Evolutionary conservation across 2,888 invertebrate genomes (phyloP).

Genomic region (Malthinus flaveolus): DNA sequence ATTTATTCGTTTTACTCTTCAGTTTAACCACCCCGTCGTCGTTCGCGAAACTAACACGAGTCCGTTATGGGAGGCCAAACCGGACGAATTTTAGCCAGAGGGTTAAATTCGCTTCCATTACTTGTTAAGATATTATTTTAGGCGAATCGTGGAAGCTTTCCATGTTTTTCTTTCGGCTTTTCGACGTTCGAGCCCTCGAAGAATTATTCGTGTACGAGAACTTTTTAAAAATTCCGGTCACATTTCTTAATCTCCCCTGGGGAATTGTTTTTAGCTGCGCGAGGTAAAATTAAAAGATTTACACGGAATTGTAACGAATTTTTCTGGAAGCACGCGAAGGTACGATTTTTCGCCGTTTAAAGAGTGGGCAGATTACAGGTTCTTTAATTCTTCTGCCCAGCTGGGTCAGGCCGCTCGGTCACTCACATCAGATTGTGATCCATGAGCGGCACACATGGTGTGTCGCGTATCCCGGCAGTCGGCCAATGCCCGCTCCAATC

Average conservation of each 20-base stretch:
- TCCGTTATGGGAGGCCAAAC: conserved; percentile 26
- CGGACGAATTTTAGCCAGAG: conserved; percentile 27
- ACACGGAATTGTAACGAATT: conserved; percentile 8
- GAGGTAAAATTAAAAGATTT: neutral
- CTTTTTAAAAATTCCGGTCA: neutral
- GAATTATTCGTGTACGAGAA: neutral
- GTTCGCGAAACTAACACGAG: conserved; percentile 28
- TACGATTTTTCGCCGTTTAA: conserved; percentile 16
- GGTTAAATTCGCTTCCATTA: conserved; percentile 16
- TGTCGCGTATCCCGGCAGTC: conserved; percentile 39
- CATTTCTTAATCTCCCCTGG: conserved; percentile 4
- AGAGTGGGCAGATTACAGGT: conserved; percentile 38
- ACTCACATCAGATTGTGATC: conserved; percentile 36
- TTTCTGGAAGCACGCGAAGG: conserved; percentile 9
- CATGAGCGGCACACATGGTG: conserved; percentile 31
- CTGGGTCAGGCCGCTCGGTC: conserved; percentile 39
- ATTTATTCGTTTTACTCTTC: conserved; percentile 27
- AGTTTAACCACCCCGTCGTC: conserved; percentile 22
- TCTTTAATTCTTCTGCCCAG: conserved; percentile 25
- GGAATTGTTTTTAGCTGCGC: too few species aligned
- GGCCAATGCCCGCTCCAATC: conserved; percentile 40
- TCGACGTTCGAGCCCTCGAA: conserved; percentile 6
- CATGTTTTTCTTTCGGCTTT: conserved; percentile 14
- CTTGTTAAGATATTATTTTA: conserved; percentile 24
- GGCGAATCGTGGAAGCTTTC: conserved; percentile 21